Evolutionary conservation across 1,140 invertebrate species (phyloP).

Genomic region (Teleopsis dalmanni): DNA sequence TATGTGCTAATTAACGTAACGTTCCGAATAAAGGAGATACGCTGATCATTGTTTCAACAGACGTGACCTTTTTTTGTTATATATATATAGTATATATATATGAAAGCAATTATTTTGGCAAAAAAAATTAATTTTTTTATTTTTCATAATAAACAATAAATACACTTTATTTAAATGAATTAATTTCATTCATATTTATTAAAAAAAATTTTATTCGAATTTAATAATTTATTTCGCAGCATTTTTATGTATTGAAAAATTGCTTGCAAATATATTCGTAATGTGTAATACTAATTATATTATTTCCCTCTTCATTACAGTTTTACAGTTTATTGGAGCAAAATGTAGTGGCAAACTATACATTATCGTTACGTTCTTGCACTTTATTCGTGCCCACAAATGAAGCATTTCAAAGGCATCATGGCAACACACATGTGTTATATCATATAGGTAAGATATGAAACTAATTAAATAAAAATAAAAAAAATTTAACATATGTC

Average conservation of each 20-base stretch:
- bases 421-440: conserved; percentile 53
- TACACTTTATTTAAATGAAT: too few species aligned
- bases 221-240: neutral
- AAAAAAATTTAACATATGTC: too few species aligned
- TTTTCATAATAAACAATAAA: too few species aligned
- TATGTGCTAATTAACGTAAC: too few species aligned
- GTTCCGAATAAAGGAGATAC: too few species aligned
- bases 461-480: conserved; percentile 7
- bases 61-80: too few species aligned
- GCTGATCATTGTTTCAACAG: too few species aligned
- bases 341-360: conserved; percentile 59
- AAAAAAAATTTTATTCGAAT: neutral
- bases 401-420: conserved; percentile 64
- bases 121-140: too few species aligned
- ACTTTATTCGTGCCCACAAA: conserved; percentile 75
- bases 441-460: conserved; percentile 73
- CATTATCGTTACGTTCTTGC: conserved; percentile 58
- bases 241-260: neutral
- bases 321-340: conserved; percentile 62
- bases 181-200: too few species aligned
- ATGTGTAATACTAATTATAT: conserved; percentile 8
- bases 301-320: conserved; percentile 50
- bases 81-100: too few species aligned
- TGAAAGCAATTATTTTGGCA: too few species aligned
- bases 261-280: neutral